Base-by-base conservation (phyloP, 2,113 vertebrate genomes). In the Xyrauchen texanus region DNA sequence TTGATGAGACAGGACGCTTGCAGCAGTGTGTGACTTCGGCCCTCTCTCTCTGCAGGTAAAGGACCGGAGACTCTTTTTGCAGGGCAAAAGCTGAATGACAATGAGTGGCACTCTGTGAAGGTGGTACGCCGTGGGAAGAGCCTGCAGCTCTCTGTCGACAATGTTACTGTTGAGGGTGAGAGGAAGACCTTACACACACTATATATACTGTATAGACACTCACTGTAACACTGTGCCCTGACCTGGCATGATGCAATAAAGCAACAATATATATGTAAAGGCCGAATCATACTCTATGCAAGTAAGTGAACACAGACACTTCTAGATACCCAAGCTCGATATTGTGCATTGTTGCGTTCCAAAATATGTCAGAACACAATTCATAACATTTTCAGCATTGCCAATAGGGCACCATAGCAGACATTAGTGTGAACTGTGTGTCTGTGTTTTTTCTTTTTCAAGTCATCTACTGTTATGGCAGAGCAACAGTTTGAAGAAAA, bases 31-130 rank as follows among this genome's bases (percentile, higher is more conserved):
- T 87, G 89, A 86, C 88, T 88, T 83, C 90, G 87, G 90, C 85
- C 21, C 21, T 88, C 73, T 90, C 82, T 82, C 85, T 87, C 89
- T 68, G 57, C 89, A 98, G 96, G 96, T 90, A 97, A 97, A 88
- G 96, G 96, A 84, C 96, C 96, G 0, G 96, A 98, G 91, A 94
- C 94, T 3, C 94, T 97, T 21, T 92, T 94, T 70, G 95, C 95
- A 51, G 96, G 96, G 64, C 95, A 97, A 86, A 97, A 95, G 87
- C 92, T 98, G 85, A 97, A 98, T 47, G 96, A 98, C 91, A 98
- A 98, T n/a, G 95, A 97, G 87, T 98, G 96, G 96, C 96, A 98
- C 91, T 92, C 95, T 0, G 95, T 97, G 85, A 93, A 93, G 82
- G 95, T 97, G 87, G 88, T 93, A 49, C 94, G 96, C 15, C 93